phyloP scores from a whole-genome alignment of 2,797 vertebrate species.

The Chaetophractus vellerosus region DNA sequence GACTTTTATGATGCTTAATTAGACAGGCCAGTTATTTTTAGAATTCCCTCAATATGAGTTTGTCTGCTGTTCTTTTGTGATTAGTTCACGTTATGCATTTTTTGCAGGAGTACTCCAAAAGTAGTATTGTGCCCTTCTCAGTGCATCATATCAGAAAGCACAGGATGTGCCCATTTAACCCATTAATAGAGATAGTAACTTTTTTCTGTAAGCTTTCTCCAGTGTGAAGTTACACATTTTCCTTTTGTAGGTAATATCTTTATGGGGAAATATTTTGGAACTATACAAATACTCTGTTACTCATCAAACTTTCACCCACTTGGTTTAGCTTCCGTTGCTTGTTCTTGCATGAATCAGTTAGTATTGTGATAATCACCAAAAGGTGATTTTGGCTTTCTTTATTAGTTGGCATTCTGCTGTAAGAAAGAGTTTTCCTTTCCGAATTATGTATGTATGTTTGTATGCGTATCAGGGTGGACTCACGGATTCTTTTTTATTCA shows the following conservation, averaged over 20 bases:
- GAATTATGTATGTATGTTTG: neutral
- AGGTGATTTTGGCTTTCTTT: neutral
- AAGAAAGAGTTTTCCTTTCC: neutral
- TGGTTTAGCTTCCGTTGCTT: neutral
- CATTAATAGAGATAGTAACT: slow-evolving; percentile 20
- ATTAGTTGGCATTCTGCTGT: neutral
- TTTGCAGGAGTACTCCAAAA: slow-evolving; percentile 51
- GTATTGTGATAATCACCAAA: neutral
- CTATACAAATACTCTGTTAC: slow-evolving; percentile 10
- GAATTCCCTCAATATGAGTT: slow-evolving; percentile 30
- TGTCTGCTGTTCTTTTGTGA: neutral
- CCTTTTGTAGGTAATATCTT: slow-evolving; percentile 36
- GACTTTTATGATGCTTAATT: slow-evolving; percentile 43
- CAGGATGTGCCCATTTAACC: neutral
- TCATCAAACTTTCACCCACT: neutral
- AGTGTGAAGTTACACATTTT: neutral
- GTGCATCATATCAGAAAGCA: neutral
- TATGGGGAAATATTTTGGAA: slow-evolving; percentile 32
- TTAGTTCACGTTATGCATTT: slow-evolving; percentile 43
- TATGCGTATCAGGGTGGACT: neutral
- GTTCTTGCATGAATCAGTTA: neutral
- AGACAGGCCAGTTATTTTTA: slow-evolving; percentile 49
- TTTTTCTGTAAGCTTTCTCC: slow-evolving; percentile 3
- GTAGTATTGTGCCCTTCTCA: neutral
- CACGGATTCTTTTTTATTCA: neutral